Conservation (phyloP, 2,797 vertebrate genomes). For the Vireo griseus region DNA sequence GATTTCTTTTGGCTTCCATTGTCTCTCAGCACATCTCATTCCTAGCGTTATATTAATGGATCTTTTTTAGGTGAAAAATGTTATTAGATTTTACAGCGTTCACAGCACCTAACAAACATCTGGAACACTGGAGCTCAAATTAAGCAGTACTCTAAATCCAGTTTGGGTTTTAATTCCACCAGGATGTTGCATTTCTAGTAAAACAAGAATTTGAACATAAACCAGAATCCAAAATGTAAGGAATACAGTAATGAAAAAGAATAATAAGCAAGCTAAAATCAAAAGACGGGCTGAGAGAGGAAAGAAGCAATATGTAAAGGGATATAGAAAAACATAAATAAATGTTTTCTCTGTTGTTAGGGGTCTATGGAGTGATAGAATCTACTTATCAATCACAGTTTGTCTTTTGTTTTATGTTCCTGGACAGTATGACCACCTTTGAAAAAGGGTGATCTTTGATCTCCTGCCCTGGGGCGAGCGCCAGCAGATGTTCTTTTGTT, state of each 20-base stretch:
- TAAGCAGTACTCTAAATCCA: slow-evolving; percentile 53
- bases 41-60: neutral
- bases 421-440: slow-evolving; percentile 27
- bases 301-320: neutral
- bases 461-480: neutral
- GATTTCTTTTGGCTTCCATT: neutral
- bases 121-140: slow-evolving; percentile 24
- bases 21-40: neutral
- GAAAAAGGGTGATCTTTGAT: slow-evolving; percentile 39
- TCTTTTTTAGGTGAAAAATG: slow-evolving; percentile 52
- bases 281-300: neutral
- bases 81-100: slow-evolving; percentile 51
- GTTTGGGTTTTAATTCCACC: slow-evolving; percentile 58
- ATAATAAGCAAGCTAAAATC: slow-evolving; percentile 51
- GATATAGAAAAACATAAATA: neutral
- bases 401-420: slow-evolving; percentile 4
- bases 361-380: neutral
- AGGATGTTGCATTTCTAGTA: slow-evolving; percentile 56
- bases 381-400: slow-evolving; percentile 2
- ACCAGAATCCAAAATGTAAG: slow-evolving; percentile 39
- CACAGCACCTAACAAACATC: slow-evolving; percentile 1
- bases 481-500: slow-evolving; percentile 54
- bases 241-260: slow-evolving; percentile 43
- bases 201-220: slow-evolving; percentile 58
- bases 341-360: neutral